Percentiles rank a stretch among this genome's conserved stretches.
phyloP scores from a whole-genome alignment of 2,113 vertebrate genomes.

The Hypanus sabinus region DNA sequence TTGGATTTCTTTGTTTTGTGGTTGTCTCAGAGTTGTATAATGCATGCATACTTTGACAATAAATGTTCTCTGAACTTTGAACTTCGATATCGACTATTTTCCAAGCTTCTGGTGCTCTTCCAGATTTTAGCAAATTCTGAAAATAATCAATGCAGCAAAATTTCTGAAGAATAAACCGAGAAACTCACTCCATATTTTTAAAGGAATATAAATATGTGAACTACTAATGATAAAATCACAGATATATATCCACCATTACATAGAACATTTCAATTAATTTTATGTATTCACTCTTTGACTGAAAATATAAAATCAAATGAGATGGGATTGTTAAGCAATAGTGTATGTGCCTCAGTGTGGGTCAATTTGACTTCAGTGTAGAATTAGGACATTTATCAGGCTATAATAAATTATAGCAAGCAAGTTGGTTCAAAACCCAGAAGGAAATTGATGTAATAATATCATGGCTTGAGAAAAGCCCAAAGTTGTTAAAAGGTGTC shows the following conservation, averaged over 20 bases:
- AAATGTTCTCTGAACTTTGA: too few species aligned
- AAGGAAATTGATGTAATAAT: slow-evolving; percentile 50
- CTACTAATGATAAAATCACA: background rate
- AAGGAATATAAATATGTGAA: background rate
- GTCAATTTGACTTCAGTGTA: slow-evolving; percentile 57
- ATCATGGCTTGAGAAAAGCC: slow-evolving; percentile 47
- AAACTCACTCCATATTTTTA: background rate
- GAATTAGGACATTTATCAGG: slow-evolving; percentile 51
- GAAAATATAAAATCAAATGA: background rate
- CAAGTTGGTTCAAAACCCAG: slow-evolving; percentile 45
- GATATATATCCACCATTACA: slow-evolving; percentile 23
- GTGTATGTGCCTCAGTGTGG: slow-evolving; percentile 31
- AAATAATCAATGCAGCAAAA: too few species aligned
- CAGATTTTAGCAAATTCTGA: too few species aligned
- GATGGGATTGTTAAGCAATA: slow-evolving; percentile 30
- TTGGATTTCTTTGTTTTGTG: too few species aligned
- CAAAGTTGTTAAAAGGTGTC: slow-evolving; percentile 42
- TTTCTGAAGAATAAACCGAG: background rate
- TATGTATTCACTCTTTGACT: background rate
- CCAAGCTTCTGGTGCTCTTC: too few species aligned
- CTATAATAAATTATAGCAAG: slow-evolving; percentile 45
- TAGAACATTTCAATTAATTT: slow-evolving; percentile 40
- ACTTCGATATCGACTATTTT: too few species aligned
- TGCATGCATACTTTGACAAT: too few species aligned
- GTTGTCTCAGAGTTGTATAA: too few species aligned